These are phyloP conservation scores for Leptosomus discolor DNA, from an alignment of 2,113 vertebrate genomes.

Conservation along the genomic window DNA sequence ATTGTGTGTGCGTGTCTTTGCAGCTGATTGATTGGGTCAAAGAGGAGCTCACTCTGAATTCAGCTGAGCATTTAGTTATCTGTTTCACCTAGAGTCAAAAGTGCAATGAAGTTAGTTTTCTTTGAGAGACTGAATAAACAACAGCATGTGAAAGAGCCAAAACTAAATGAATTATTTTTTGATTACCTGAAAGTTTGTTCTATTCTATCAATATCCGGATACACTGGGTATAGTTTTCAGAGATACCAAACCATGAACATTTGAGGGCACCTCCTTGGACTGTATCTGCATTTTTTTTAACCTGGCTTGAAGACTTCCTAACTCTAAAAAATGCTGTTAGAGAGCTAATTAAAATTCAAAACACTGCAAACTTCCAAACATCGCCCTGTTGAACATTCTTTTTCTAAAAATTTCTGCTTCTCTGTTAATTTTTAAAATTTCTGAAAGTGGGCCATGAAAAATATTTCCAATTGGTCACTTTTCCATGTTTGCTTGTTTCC, in stretches of 20 bases:
- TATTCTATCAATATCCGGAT: neutral
- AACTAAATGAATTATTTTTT: neutral
- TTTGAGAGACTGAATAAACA: neutral
- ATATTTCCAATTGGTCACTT: neutral
- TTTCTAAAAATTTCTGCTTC: neutral
- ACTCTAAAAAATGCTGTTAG: neutral
- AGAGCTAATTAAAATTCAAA: neutral
- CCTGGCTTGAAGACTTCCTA: neutral
- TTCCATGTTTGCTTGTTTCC: neutral
- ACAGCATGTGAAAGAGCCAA: neutral
- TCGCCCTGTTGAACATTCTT: neutral
- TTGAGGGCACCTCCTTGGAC: neutral
- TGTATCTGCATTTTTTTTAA: neutral
- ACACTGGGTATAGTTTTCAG: neutral
- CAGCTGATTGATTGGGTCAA: neutral
- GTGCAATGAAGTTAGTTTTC: neutral
- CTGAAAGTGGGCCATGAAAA: neutral
- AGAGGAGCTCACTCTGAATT: neutral
- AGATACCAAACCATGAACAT: neutral
- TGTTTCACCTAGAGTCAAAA: neutral
- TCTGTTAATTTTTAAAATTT: neutral
- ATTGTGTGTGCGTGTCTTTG: neutral
- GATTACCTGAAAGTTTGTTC: accelerated
- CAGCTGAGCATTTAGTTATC: neutral
- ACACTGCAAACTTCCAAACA: neutral